A percentile compares a stretch with the other conserved stretches of the same genome.
These are phyloP conservation scores for Meloidogyne hapla DNA, from an alignment of 1,140 invertebrate genomes.

Conservation along the genomic window DNA sequence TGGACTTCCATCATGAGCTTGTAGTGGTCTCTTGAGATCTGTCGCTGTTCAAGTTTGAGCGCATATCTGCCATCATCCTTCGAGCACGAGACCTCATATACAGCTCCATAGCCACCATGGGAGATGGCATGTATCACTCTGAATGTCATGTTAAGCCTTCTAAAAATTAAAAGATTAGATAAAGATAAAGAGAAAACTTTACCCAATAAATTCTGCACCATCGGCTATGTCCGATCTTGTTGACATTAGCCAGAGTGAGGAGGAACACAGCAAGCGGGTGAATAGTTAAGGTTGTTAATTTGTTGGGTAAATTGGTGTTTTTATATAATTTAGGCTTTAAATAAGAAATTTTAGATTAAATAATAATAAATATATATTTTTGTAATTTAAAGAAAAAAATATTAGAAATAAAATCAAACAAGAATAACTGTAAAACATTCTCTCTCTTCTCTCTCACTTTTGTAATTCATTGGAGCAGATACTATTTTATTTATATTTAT, in stretches of 20 bases:
- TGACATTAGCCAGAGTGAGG: neutral
- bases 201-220: neutral
- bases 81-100: neutral
- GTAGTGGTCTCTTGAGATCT: neutral
- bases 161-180: neutral
- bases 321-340: neutral
- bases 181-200: neutral
- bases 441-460: too few species aligned
- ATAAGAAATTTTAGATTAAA: neutral
- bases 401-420: too few species aligned
- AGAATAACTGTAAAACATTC: too few species aligned
- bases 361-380: too few species aligned
- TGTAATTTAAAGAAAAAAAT: too few species aligned
- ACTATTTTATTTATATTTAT: too few species aligned
- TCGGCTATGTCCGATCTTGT: neutral
- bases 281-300: neutral
- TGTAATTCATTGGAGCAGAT: too few species aligned
- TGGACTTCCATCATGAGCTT: slow-evolving; percentile 2
- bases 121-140: neutral
- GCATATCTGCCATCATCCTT: neutral
- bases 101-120: neutral
- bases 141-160: neutral
- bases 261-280: neutral
- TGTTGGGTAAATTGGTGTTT: neutral
- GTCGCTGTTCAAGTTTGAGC: neutral